Base-by-base conservation (phyloP, 2,888 invertebrate genomes). In the Dastarcus helophoroides region DNA sequence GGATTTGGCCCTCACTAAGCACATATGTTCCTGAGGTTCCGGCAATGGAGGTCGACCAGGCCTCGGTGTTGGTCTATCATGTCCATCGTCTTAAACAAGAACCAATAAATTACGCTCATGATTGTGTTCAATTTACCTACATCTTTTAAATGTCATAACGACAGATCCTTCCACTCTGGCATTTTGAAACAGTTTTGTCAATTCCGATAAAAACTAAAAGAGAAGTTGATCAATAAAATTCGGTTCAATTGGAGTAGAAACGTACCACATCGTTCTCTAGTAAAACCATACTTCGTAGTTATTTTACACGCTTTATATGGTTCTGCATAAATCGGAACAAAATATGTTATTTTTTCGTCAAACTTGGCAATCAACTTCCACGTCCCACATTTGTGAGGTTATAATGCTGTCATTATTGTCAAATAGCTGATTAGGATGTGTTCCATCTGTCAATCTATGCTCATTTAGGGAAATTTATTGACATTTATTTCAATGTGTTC, bases 131-230 rank as follows among this genome's bases (percentile, higher is more conserved):
- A 31, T 12, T 31, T 44, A 74, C 84, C 79, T 73, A 89, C 90
- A 94, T 71, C 86, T 73, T 67, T 94, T 95, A 73, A 94, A 89
- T 22, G 89, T 88, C 60, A 94, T 74, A 21, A 76, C 76, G 27
- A 94, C 80, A 25, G 86, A 79, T 29, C 89, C 88, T 40, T 73
- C 69, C 33, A 64, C 55, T 48, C 82, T 79, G n/a, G 88, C 79
- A 53, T 79, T 82, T 61, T 82, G 83, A 53, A 93, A 94, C 51
- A 95, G 63, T 59, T 80, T 79, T 26, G 82, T 79, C 31, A 91
- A 71, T 61, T 89, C 88, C 36, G 70, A 69, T 48, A 90, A 65
- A 66, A 90, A 89, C 83, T 89, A 64, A 48, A 75, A 74, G 38
- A 47, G 46, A 40, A 45, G 41, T 35, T 37, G 35, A 41, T n/a